Conservation (phyloP, 2,797 vertebrate species). For the Danio tinwini region DNA sequence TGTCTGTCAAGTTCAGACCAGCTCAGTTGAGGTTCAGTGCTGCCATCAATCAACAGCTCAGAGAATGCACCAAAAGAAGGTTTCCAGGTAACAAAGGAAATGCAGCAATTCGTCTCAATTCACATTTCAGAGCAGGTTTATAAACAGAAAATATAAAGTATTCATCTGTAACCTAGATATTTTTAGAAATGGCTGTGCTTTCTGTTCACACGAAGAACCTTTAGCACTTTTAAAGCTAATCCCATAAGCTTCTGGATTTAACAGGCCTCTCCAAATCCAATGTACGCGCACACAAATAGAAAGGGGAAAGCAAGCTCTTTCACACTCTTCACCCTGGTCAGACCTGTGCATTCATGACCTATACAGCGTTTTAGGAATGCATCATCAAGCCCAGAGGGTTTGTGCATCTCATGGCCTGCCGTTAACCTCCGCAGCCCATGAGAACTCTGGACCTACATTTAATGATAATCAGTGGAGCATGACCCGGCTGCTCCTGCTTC, state of each 20-base stretch:
- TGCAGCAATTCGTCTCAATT: neutral
- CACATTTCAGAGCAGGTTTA: neutral
- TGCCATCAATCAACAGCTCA: constrained; percentile 37
- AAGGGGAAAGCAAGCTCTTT: constrained; percentile 14
- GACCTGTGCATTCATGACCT: neutral
- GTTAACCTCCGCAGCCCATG: neutral
- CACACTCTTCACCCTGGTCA: constrained; percentile 20
- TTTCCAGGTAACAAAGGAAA: constrained; percentile 37
- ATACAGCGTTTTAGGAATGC: neutral
- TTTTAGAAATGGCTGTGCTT: neutral
- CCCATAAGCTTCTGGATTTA: constrained; percentile 46
- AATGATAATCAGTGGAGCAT: neutral
- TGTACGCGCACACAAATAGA: neutral
- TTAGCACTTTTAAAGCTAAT: constrained; percentile 47
- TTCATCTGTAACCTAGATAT: neutral
- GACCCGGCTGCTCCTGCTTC: neutral
- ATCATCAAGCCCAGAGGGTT: constrained; percentile 16
- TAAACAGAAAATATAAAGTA: neutral
- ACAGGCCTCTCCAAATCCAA: constrained; percentile 43
- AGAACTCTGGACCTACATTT: neutral
- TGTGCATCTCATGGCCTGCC: constrained; percentile 31
- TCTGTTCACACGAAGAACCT: constrained; percentile 30
- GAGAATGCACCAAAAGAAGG: constrained; percentile 36
- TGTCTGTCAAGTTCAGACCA: constrained; percentile 6
- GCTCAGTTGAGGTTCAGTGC: constrained; percentile 30